Percentiles rank a stretch among this genome's conserved stretches.
Evolutionary conservation across 2,888 invertebrate species (phyloP).

Genomic region (Hydropsyche betteni): DNA sequence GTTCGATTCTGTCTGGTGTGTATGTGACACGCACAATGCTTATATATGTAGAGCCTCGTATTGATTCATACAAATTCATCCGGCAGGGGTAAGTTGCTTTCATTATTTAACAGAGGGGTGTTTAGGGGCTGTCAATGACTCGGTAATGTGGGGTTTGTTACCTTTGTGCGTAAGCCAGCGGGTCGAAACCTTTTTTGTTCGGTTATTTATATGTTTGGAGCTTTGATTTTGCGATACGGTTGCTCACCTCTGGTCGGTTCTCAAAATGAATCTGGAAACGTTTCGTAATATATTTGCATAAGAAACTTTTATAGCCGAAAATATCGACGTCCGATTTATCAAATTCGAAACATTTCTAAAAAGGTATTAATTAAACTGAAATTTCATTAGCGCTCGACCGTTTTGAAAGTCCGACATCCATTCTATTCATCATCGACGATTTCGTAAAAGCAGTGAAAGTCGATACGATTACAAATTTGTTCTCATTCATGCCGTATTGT

Average conservation of each 20-base stretch:
- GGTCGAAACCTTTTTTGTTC: slow-evolving; percentile 23
- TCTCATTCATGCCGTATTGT: not conserved
- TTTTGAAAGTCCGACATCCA: too few species aligned
- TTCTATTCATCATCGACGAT: too few species aligned
- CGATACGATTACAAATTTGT: not conserved
- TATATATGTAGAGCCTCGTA: slow-evolving; percentile 24
- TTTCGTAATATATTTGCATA: too few species aligned
- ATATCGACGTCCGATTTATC: not conserved
- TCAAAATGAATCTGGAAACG: too few species aligned
- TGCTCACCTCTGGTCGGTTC: too few species aligned
- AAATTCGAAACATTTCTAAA: not conserved
- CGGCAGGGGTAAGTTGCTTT: slow-evolving; percentile 36
- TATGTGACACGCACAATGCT: slow-evolving; percentile 21
- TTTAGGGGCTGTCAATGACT: slow-evolving; percentile 46
- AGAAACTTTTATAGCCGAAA: not conserved
- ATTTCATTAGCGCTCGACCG: too few species aligned
- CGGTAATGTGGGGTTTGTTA: slow-evolving; percentile 46
- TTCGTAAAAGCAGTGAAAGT: slow-evolving; percentile 4
- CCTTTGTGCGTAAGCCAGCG: slow-evolving; percentile 15
- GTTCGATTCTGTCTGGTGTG: not conserved
- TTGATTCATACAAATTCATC: slow-evolving; percentile 45
- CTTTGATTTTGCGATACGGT: too few species aligned
- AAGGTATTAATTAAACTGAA: not conserved
- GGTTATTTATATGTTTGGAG: too few species aligned
- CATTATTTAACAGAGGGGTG: slow-evolving; percentile 43